phyloP scores from a whole-genome alignment of 2,797 vertebrate genomes.

The Leucoraja ocellata region DNA sequence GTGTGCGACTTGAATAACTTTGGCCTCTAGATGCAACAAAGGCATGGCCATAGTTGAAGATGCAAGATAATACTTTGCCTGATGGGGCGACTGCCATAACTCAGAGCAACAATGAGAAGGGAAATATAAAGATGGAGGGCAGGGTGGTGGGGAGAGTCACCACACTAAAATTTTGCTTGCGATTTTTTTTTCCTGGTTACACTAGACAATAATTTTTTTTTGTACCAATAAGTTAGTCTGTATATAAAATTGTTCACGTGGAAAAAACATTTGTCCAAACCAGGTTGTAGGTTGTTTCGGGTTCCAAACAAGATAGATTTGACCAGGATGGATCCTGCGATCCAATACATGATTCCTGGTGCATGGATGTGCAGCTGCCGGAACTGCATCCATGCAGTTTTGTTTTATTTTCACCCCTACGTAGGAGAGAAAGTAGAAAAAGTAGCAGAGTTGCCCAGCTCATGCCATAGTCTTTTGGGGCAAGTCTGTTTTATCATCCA shows the following conservation, averaged over 20 bases:
- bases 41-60: background rate
- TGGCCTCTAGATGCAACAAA: background rate
- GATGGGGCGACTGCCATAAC: background rate
- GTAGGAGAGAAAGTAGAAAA: conserved; percentile 37
- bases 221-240: conserved; percentile 36
- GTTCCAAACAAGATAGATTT: conserved; percentile 21
- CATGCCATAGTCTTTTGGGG: conserved; percentile 35
- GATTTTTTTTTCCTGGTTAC: conserved; percentile 15
- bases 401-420: background rate
- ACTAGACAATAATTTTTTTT: conserved; percentile 17
- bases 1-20: background rate
- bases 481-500: conserved; percentile 20
- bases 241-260: conserved; percentile 36
- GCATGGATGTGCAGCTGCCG: conserved; percentile 31
- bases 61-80: background rate
- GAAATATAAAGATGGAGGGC: background rate
- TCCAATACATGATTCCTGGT: conserved; percentile 17
- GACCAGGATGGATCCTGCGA: background rate
- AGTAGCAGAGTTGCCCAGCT: conserved; percentile 36
- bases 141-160: background rate
- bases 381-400: conserved; percentile 36
- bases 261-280: conserved; percentile 30
- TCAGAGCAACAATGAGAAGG: background rate
- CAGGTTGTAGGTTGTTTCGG: conserved; percentile 11
- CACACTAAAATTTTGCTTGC: conserved; percentile 21